Percentiles rank a stretch among this genome's conserved stretches.
Conservation (phyloP, 2,113 vertebrate species). For the Microtus pennsylvanicus region DNA sequence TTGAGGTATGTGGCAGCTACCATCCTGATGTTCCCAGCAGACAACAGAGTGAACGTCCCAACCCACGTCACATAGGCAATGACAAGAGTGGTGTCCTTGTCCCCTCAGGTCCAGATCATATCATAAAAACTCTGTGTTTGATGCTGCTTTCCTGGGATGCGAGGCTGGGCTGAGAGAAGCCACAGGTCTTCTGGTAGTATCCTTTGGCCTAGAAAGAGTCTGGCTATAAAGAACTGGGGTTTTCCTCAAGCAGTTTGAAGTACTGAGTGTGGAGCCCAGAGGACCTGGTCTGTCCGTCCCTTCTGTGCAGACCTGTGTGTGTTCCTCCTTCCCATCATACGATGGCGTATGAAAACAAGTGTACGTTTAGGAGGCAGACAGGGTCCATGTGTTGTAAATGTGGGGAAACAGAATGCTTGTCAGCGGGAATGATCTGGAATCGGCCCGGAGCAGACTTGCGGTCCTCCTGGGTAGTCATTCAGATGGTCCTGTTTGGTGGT, state of each 20-base stretch:
- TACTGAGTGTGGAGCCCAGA: background rate
- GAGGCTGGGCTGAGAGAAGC: background rate
- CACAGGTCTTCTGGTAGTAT: accelerated
- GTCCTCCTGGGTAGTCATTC: background rate
- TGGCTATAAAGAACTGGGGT: background rate
- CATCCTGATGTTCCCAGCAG: background rate
- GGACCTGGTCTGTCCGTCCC: accelerated
- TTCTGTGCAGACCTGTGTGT: background rate
- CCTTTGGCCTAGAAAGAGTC: background rate
- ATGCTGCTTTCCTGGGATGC: accelerated
- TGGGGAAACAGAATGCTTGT: background rate
- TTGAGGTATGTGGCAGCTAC: background rate
- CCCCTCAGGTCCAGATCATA: background rate
- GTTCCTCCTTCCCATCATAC: background rate
- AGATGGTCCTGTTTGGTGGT: background rate
- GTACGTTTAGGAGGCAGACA: background rate
- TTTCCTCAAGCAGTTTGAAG: background rate
- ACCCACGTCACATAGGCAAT: background rate
- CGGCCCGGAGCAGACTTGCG: background rate
- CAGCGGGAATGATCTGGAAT: background rate
- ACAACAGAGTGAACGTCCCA: background rate
- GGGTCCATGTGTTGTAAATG: background rate
- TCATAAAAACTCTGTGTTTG: background rate
- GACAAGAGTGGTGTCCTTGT: background rate
- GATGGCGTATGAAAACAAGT: accelerated